Evolutionary conservation across 2,797 vertebrate species (phyloP).

Genomic region (Brotula barbata): DNA sequence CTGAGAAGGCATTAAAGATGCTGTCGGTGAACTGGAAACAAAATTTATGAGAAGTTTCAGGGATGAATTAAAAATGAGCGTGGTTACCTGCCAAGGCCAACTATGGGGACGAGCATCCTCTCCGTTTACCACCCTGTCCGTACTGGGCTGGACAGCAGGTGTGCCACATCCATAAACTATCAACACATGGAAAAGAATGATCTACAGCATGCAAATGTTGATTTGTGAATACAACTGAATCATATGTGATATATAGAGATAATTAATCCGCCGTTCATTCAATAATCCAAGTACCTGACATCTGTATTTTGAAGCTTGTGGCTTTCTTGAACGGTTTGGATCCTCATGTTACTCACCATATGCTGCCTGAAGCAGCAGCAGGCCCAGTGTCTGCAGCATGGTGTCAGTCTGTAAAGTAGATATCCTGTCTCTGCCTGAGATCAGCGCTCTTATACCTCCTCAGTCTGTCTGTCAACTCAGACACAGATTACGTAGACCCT

Average conservation of each 20-base stretch:
- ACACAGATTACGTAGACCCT: constrained; percentile 14
- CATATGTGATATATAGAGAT: too few relatives aligned
- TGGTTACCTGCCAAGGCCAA: constrained; percentile 76
- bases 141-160: constrained; percentile 60
- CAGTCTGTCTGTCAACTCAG: constrained; percentile 12
- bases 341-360: constrained; percentile 53
- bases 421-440: not conserved
- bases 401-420: constrained; percentile 13
- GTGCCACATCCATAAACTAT: constrained; percentile 69
- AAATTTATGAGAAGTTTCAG: not conserved
- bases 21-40: not conserved
- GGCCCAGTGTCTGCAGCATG: constrained; percentile 53
- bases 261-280: not conserved
- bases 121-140: constrained; percentile 70
- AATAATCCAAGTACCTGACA: not conserved
- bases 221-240: too few relatives aligned
- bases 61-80: not conserved
- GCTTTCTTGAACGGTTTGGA: not conserved
- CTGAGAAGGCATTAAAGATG: constrained; percentile 42
- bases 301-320: not conserved
- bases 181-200: not conserved
- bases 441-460: constrained; percentile 57
- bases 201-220: too few relatives aligned
- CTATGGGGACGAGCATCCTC: constrained; percentile 65
- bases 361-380: constrained; percentile 65